Percentiles rank a stretch among this genome's conserved stretches.
These are phyloP conservation scores for Sphyrna mokarran DNA, from an alignment of 2,113 vertebrate species.

Conservation along the genomic window DNA sequence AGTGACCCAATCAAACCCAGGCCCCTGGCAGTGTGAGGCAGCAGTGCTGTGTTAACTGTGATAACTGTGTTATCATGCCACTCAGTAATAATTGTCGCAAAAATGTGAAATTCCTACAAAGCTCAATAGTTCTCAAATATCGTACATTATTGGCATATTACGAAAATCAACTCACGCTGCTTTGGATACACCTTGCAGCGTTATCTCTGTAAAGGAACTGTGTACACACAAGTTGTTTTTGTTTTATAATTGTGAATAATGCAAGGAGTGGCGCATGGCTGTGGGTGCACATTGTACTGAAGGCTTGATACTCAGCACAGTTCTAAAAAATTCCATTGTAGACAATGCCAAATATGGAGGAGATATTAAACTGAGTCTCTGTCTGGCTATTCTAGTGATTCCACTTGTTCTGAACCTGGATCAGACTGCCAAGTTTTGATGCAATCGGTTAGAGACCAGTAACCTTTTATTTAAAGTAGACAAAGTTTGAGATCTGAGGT, in stretches of 20 bases:
- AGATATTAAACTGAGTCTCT: background rate
- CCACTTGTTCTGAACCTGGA: too few relatives aligned
- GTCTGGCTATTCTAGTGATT: background rate
- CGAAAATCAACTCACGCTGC: background rate
- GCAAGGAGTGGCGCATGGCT: too few relatives aligned
- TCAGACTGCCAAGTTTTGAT: too few relatives aligned
- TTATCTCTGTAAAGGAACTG: background rate
- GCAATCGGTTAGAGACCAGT: too few relatives aligned
- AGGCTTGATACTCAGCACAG: background rate
- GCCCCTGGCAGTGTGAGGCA: too few relatives aligned
- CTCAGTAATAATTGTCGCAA: background rate
- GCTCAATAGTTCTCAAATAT: background rate
- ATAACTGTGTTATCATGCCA: too few relatives aligned
- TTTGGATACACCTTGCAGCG: background rate
- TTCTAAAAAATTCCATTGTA: background rate
- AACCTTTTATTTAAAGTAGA: too few relatives aligned
- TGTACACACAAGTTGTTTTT: background rate
- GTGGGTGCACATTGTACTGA: background rate
- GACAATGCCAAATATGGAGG: background rate
- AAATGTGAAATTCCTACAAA: background rate
- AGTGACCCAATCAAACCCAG: too few relatives aligned
- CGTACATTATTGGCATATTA: background rate
- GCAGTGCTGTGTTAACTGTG: too few relatives aligned
- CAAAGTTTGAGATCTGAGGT: too few relatives aligned
- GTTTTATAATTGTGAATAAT: background rate